Evolutionary conservation across 2,797 vertebrate species (phyloP), one percentile per base, ranked within the genome.

Genomic region (Limosa lapponica): DNA sequence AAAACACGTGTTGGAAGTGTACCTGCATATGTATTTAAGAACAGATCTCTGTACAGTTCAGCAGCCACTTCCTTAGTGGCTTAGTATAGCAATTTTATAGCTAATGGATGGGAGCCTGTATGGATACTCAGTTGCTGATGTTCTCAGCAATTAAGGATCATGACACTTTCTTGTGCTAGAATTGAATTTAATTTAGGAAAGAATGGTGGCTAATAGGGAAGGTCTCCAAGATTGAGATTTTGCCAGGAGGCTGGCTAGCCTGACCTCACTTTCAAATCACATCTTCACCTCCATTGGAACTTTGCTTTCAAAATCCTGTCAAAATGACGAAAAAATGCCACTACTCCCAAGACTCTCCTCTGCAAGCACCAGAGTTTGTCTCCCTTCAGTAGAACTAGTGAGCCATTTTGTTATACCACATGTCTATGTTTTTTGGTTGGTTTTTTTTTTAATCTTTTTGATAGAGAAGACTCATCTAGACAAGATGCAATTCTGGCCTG

Each of bases 401-500:
- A n/a, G n/a, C 14, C 15, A 15, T 75, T 84, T 49, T 88, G 16
- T 67, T 64, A 41, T 19, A 61, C 6, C 4, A 64, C n/a, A 30
- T 24, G 8, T 32, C 16, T 24, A 34, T 43, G 1, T 6, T 18
- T 19, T 7, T 14, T 41, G n/a, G n/a, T 30, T 19, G 51, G 16
- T 14, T n/a, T 36, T 51, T 23, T 46, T n/a, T 23, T 55, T 32
- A 64, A 24, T 48, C 16, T 64, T 84, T 70, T 51, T 48, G 28
- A 97, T 97, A 97, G 99, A 97, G 96, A 98, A 89, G 85, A 98
- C 22, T 43, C 88, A 67, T 98, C 94, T 14, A 93, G 98, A 74
- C 97, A 97, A 43, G 93, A 98, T 77, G 97, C 97, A 61, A 39
- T 99, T n/a, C 92, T 99, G 93, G 98, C 98, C 24, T 99, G 99